Conservation (phyloP, 2,113 vertebrate species). For the Nansenia antarctica region DNA sequence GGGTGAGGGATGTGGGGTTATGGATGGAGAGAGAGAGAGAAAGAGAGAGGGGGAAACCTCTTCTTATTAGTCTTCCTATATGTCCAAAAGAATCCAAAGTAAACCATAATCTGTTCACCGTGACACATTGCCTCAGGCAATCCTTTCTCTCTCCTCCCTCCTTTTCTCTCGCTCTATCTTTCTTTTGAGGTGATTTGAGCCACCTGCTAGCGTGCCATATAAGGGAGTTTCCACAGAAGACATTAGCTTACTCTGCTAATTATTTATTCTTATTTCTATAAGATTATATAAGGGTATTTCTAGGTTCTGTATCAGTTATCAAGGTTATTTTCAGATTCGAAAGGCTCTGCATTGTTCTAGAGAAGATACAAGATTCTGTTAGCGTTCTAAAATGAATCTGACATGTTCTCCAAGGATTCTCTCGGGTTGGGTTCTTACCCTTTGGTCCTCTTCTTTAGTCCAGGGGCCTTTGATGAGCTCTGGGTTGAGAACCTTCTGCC, state of each 20-base stretch:
- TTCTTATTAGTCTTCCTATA: not conserved
- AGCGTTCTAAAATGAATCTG: not conserved
- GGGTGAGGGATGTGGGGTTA: not conserved
- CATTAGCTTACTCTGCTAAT: constrained; percentile 66
- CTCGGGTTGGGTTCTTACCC: constrained; percentile 76
- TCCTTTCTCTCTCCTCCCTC: constrained; percentile 1
- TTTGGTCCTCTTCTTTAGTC: constrained; percentile 99
- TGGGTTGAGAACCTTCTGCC: constrained; percentile 98
- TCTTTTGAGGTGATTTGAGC: constrained; percentile 40
- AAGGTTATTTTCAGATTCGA: too few relatives aligned
- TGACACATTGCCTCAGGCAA: not conserved
- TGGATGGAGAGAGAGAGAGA: not conserved
- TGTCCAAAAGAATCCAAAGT: not conserved
- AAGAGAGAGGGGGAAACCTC: not conserved
- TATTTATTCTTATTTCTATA: constrained; percentile 39
- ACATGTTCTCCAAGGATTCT: not conserved
- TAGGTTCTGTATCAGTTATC: not conserved
- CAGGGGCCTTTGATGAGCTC: constrained; percentile 98
- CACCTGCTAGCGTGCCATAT: constrained; percentile 57
- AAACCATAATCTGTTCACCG: not conserved
- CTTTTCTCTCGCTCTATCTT: constrained; percentile 40
- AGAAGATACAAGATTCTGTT: too few relatives aligned
- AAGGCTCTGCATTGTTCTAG: too few relatives aligned
- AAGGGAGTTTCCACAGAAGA: constrained; percentile 72
- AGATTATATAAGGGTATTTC: too few relatives aligned